Base-by-base conservation (phyloP, 2,797 vertebrate species). In the Babyrousa celebensis region DNA sequence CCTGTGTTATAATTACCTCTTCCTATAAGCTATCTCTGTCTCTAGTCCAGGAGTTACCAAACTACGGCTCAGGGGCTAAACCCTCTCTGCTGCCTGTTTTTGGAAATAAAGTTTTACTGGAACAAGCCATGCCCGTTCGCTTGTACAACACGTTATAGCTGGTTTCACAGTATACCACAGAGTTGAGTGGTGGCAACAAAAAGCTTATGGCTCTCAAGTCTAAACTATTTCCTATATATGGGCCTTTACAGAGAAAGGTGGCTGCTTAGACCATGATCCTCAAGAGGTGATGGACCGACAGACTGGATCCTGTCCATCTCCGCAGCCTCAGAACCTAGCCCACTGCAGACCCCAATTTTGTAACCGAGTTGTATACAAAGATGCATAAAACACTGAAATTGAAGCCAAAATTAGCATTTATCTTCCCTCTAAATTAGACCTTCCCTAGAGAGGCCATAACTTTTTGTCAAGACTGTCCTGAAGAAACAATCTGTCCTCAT, bases 71-170 rank as follows among this genome's bases (percentile, higher is more conserved):
- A 43, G n/a, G 43, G 9, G 3, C 40, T 23, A 96, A 67, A 85
- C 85, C 16, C 9, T 86, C 27, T 29, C 32, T 78, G 14, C 58
- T 36, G 9, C 27, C 17, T 72, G 3, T 15, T 94, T 95, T 67
- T 85, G 43, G 93, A 63, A 93, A 89, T 90, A 77, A 62, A 56
- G 25, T 71, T 94, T 94, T 86, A 82, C 74, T 63, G 72, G 63
- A 72, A 91, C 4, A 77, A 54, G 9, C 21, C 23, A 29, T 63
- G 32, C 4, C 10, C 25, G 27, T 93, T 85, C 77, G 12, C 25
- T 85, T 60, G 27, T 12, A 14, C 12, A 58, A 70, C 29, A 48
- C 16, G 7, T 48, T 80, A 20, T 58, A 17, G 36, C 75, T 62
- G 25, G 43, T 75, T 96, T 36, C 43, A 77, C 25, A 20, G 27